Base-by-base conservation (phyloP, 2,888 invertebrate genomes). In the Ligdia adustata region DNA sequence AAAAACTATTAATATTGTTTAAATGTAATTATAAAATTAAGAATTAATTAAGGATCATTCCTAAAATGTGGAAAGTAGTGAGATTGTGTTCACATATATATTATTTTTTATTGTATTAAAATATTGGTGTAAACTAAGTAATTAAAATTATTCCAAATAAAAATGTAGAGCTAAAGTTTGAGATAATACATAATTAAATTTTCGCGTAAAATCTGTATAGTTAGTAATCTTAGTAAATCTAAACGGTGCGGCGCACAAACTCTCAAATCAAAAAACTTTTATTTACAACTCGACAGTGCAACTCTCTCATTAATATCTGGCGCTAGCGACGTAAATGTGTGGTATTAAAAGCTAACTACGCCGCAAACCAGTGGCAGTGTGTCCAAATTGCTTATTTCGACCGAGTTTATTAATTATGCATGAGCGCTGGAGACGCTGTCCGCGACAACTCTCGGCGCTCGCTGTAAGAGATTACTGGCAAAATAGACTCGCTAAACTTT, bases 371-470 rank as follows among this genome's bases (percentile, higher is more conserved):
- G 79, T 76, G 78, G 74, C 73, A 73, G 77, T 71, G 79, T 77
- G 83, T 74, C 77, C 76, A 84, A 84, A 86, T 85, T 82, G 83
- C 85, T 85, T 85, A 82, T 83, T 85, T 85, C 79, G 81, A 79
- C 81, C 81, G 71, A 55, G 57, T 64, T 55, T 69, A 77, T 86
- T 86, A 82, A 86, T 85, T 86, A 86, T 86, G 83, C 82, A 86
- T 82, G 82, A 83, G 72, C 64, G 58, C 50, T 51, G 60, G 57
- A 56, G 60, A 56, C 62, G 60, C 66, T 66, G 74, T 68, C 69
- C 64, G 54, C 71, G 66, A 66, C 71, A 70, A 73, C 72, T 59
- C 70, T 66, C 64, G 52, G 62, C 60, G 57, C 57, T 60, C 62
- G 62, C 59, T 73, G 64, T 3, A 69, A 70, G 70, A 74, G 70